Conservation (phyloP, 2,888 invertebrate genomes). For the Biston betularia region DNA sequence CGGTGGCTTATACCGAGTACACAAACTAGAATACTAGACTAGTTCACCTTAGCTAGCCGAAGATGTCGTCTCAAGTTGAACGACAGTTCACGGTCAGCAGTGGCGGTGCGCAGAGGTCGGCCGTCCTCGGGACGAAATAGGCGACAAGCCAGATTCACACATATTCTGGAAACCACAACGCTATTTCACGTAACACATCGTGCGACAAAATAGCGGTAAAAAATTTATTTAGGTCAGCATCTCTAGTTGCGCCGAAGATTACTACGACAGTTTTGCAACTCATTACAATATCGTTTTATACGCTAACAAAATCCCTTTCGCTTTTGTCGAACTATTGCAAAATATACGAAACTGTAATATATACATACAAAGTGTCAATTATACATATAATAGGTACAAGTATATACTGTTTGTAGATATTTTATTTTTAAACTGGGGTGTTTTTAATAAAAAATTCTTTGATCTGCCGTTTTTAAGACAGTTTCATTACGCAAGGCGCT, state of each 20-base stretch:
- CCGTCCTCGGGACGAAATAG: slow-evolving; percentile 30
- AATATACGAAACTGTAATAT: neutral
- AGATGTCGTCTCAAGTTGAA: slow-evolving; percentile 43
- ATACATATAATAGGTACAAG: neutral
- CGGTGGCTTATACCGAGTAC: slow-evolving; percentile 20
- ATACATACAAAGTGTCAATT: neutral
- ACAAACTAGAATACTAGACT: slow-evolving; percentile 29
- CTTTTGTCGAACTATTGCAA: neutral
- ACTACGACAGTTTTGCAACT: slow-evolving; percentile 18
- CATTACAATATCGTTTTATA: slow-evolving; percentile 16
- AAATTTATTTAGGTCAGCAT: slow-evolving; percentile 34
- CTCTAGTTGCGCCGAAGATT: slow-evolving; percentile 23
- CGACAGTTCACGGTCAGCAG: slow-evolving; percentile 48
- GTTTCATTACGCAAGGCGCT: slow-evolving; percentile 14
- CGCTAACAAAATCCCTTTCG: slow-evolving; percentile 3
- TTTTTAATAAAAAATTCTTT: neutral
- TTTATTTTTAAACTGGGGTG: neutral
- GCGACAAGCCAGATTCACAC: slow-evolving; percentile 43
- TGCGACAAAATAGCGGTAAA: slow-evolving; percentile 42
- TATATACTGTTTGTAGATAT: neutral
- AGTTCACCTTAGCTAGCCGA: slow-evolving; percentile 36
- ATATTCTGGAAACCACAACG: slow-evolving; percentile 42
- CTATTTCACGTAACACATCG: slow-evolving; percentile 41
- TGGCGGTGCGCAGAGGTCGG: slow-evolving; percentile 41
- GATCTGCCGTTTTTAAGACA: neutral